phyloP scores from a whole-genome alignment of 2,888 invertebrate species.

The Brenthis daphne region DNA sequence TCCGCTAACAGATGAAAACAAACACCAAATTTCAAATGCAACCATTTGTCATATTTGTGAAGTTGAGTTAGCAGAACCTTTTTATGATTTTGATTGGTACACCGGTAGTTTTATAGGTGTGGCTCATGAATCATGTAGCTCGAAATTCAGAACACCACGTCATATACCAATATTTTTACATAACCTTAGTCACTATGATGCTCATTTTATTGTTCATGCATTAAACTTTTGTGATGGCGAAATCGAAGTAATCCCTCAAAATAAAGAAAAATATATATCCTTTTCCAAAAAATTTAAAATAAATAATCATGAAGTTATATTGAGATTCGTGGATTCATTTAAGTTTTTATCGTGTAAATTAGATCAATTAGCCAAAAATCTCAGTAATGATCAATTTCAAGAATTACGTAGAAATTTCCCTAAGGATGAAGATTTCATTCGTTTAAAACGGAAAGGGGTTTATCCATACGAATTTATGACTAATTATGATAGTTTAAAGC shows the following conservation, averaged over 20 bases:
- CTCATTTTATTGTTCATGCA: conserved; percentile 36
- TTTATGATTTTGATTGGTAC: conserved; percentile 7
- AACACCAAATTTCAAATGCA: conserved; percentile 20
- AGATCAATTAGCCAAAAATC: neutral
- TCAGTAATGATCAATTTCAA: neutral
- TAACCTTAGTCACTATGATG: conserved; percentile 40
- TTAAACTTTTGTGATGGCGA: conserved; percentile 32
- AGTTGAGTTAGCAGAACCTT: conserved; percentile 30
- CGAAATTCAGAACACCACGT: conserved; percentile 4
- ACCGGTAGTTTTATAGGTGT: conserved; percentile 7
- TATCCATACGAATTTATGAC: neutral
- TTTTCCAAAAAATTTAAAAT: conserved; percentile 44
- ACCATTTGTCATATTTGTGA: conserved; percentile 39
- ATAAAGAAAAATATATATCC: conserved; percentile 41
- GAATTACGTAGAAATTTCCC: neutral
- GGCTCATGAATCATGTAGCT: conserved; percentile 3
- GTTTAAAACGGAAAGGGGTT: neutral
- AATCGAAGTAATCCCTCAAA: conserved; percentile 34
- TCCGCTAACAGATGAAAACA: conserved; percentile 25
- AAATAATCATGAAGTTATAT: neutral
- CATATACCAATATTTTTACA: conserved; percentile 32
- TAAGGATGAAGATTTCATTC: neutral
- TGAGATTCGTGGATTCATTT: neutral
- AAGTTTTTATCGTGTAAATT: neutral
- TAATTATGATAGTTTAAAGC: neutral